Conservation (phyloP, 92 coral and sea anemone genomes). For the Anthopleura xanthogrammica region DNA sequence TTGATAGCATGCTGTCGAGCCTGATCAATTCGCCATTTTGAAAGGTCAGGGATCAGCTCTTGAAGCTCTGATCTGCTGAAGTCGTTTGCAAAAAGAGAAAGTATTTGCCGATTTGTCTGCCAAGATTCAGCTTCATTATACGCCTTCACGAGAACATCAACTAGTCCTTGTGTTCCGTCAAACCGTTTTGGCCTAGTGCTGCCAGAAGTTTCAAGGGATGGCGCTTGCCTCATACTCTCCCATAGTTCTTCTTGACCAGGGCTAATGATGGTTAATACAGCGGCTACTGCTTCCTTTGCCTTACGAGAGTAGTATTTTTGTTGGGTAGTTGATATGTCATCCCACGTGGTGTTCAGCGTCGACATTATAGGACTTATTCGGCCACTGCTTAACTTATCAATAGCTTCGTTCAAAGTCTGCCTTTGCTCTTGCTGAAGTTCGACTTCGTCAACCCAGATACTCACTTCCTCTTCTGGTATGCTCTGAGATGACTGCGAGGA, state of each 20-base stretch:
- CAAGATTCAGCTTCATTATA: slow-evolving; percentile 41
- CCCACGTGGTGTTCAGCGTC: slow-evolving; percentile 49
- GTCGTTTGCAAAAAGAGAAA: slow-evolving; percentile 58
- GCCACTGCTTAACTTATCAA: slow-evolving; percentile 27
- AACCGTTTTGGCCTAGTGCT: slow-evolving; percentile 23
- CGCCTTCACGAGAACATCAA: slow-evolving; percentile 29
- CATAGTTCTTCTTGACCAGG: slow-evolving; percentile 58
- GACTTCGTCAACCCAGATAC: not conserved
- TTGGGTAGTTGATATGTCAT: slow-evolving; percentile 48
- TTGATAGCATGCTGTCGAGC: slow-evolving; percentile 51
- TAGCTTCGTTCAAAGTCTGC: not conserved
- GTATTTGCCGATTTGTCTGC: slow-evolving; percentile 48
- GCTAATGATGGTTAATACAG: slow-evolving; percentile 38
- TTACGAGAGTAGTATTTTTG: slow-evolving; percentile 40
- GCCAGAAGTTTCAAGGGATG: slow-evolving; percentile 23
- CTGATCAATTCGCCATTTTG: slow-evolving; percentile 54
- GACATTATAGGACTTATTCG: slow-evolving; percentile 44
- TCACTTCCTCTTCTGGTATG: not conserved
- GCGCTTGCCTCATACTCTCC: slow-evolving; percentile 18
- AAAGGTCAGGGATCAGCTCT: slow-evolving; percentile 28
- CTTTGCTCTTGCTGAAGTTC: not conserved
- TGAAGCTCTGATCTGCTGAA: slow-evolving; percentile 55
- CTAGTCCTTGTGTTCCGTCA: slow-evolving; percentile 23
- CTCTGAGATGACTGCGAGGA: not conserved
- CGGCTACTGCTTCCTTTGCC: slow-evolving; percentile 39